Conservation (phyloP, 2,797 vertebrate species). For the Tauraco hartlaubi region DNA sequence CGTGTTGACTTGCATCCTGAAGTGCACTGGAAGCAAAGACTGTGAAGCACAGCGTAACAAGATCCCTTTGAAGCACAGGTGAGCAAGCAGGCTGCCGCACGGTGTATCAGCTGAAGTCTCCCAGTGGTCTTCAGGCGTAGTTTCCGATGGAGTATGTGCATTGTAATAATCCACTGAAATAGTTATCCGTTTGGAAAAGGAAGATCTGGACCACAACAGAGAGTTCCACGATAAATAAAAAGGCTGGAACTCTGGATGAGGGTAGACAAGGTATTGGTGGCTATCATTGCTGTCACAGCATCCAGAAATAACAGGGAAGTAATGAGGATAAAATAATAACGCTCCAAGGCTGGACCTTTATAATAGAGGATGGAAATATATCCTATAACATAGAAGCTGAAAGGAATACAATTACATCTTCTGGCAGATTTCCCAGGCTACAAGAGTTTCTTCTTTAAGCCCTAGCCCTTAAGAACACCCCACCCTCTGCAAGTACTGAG, state of each 20-base stretch:
- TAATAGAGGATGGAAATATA: not conserved
- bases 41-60: not conserved
- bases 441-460: constrained; percentile 1
- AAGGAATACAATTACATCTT: constrained; percentile 5
- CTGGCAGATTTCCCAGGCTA: not conserved
- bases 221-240: not conserved
- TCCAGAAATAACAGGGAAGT: not conserved
- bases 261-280: not conserved
- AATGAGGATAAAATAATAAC: not conserved
- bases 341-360: not conserved
- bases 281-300: not conserved
- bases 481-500: not conserved
- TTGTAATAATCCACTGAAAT: constrained; percentile 22
- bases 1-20: not conserved
- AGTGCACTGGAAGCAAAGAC: not conserved
- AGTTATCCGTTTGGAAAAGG: not conserved
- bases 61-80: not conserved
- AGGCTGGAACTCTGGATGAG: not conserved
- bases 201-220: not conserved
- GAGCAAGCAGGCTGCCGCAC: not conserved
- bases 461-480: not conserved
- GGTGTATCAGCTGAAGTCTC: not conserved
- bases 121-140: not conserved
- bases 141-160: not conserved
- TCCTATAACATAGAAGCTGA: not conserved